phyloP scores from a whole-genome alignment of 2,888 invertebrate genomes.

The Pseudolycoriella hygida region DNA sequence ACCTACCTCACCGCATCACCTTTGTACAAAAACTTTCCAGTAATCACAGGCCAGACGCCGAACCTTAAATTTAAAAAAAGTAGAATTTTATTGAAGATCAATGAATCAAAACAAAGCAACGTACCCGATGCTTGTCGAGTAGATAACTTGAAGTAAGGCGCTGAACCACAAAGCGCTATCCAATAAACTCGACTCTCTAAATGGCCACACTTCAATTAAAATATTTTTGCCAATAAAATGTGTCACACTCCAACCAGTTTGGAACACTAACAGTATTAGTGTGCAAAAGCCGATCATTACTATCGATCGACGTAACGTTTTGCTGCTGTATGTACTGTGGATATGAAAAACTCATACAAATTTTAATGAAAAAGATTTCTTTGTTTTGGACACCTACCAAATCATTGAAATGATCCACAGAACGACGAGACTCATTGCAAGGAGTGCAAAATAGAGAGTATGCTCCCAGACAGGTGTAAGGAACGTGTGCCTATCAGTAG shows the following conservation, averaged over 20 bases:
- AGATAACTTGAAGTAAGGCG: constrained; percentile 28
- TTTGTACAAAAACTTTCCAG: constrained; percentile 29
- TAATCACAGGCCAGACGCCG: constrained; percentile 26
- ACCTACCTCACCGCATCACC: constrained; percentile 23
- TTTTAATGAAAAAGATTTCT: too few relatives aligned
- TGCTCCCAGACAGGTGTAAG: constrained; percentile 28
- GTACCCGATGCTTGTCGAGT: constrained; percentile 25
- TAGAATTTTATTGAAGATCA: too few relatives aligned
- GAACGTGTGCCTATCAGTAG: constrained; percentile 18
- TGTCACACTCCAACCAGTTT: constrained; percentile 26
- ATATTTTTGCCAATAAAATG: constrained; percentile 21
- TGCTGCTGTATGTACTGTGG: constrained; percentile 26
- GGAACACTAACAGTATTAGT: constrained; percentile 19
- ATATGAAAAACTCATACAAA: too few relatives aligned
- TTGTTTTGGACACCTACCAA: too few relatives aligned
- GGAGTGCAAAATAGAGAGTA: constrained; percentile 24
- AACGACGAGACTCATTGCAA: constrained; percentile 24
- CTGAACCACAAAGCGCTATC: constrained; percentile 27
- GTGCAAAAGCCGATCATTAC: constrained; percentile 24
- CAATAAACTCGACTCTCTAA: constrained; percentile 16
- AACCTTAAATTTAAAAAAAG: constrained; percentile 7
- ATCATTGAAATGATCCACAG: constrained; percentile 27
- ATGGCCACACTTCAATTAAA: constrained; percentile 24
- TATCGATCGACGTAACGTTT: constrained; percentile 22
- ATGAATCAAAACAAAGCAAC: too few relatives aligned